phyloP scores from a whole-genome alignment of 2,888 invertebrate genomes.

The Chloromyia formosa region DNA sequence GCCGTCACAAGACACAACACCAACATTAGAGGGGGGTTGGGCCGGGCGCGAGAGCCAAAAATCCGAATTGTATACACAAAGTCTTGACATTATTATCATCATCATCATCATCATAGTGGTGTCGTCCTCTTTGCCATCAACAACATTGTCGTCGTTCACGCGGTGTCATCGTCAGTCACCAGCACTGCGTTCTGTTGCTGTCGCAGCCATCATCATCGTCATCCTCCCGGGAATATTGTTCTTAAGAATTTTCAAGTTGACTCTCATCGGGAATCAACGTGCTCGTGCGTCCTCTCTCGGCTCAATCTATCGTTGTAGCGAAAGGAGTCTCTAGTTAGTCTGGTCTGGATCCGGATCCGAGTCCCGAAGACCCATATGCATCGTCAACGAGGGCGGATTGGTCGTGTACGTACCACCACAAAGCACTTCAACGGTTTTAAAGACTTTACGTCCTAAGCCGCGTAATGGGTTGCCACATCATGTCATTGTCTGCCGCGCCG shows the following conservation, averaged over 20 bases:
- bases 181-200: neutral
- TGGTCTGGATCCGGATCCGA: neutral
- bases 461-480: conserved; percentile 47
- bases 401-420: conserved; percentile 1
- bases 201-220: conserved; percentile 17
- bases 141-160: neutral
- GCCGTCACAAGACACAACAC: conserved; percentile 7
- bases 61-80: conserved; percentile 28
- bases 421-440: conserved; percentile 48
- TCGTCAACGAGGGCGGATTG: conserved; percentile 3
- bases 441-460: conserved; percentile 49
- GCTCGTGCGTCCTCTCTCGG: too few relatives aligned
- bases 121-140: conserved; percentile 14
- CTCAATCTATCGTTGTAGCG: too few relatives aligned
- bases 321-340: neutral
- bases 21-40: too few relatives aligned
- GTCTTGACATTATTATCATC: conserved; percentile 36
- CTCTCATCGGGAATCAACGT: too few relatives aligned
- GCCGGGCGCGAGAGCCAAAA: conserved; percentile 31
- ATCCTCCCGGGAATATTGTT: conserved; percentile 36
- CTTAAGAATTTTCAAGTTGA: neutral
- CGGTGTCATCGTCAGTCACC: too few relatives aligned
- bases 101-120: conserved; percentile 1
- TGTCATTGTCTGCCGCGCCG: conserved; percentile 39
- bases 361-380: neutral